Conservation (phyloP, 2,888 invertebrate genomes). For the Sphecodes monilicornis region DNA sequence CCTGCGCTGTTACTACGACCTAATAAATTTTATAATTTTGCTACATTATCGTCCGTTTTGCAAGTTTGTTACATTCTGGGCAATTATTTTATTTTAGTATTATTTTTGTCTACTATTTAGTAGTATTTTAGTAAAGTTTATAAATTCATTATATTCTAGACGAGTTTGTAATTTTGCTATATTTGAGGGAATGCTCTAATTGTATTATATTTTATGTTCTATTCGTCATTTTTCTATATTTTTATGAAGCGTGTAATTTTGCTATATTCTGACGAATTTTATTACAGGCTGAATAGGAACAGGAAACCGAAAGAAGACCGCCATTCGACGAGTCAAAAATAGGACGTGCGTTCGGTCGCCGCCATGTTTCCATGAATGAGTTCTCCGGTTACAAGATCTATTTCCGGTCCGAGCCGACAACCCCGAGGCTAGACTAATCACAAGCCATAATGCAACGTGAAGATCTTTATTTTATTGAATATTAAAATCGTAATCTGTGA, state of each 20-base stretch:
- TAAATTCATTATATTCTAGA: background rate
- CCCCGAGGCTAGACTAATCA: slow-evolving; percentile 45
- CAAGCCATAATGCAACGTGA: slow-evolving; percentile 14
- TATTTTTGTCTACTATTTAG: no score
- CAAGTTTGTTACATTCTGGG: no score
- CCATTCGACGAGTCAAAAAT: slow-evolving; percentile 73
- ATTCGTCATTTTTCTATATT: background rate
- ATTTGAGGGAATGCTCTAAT: background rate
- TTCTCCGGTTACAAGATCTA: slow-evolving; percentile 82
- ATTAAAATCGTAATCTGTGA: background rate
- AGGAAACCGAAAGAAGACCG: slow-evolving; percentile 37
- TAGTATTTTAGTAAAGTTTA: background rate
- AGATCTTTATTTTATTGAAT: background rate
- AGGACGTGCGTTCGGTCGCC: slow-evolving; percentile 69
- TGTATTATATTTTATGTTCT: background rate
- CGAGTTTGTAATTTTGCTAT: background rate
- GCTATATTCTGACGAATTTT: background rate
- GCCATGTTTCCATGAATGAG: slow-evolving; percentile 82
- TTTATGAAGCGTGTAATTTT: background rate
- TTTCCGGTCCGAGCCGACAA: slow-evolving; percentile 71
- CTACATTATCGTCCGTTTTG: no score
- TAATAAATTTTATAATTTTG: no score
- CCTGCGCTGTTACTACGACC: no score
- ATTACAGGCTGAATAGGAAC: slow-evolving; percentile 29
- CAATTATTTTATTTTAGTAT: no score